Base-by-base conservation (phyloP, 2,113 vertebrate species). In the Gallinago media region DNA sequence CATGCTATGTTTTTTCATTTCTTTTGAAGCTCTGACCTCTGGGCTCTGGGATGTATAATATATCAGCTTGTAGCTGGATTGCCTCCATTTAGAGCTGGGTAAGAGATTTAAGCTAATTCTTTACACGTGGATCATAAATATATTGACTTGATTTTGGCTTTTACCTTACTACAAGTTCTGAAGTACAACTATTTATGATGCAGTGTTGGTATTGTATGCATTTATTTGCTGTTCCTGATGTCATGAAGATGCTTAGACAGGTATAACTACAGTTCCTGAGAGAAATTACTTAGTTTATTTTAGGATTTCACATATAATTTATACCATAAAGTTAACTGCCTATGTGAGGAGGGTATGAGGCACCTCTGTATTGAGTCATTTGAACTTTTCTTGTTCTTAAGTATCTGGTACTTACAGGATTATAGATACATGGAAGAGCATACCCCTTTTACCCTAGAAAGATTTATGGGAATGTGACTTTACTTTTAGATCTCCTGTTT, bases 51-150 rank as follows among this genome's bases (percentile, higher is more conserved):
- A 94, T 99, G 99, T 98, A 99, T 99, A 96, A 98, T 99, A 96
- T 99, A 99, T 98, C 99, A 99, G 93, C 98, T 99, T 92, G 99
- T 99, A 96, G 99, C 99, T 96, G 99, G 99, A 96, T 98, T 99
- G 97, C 99, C 99, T 95, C 99, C 99, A 0, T 99, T 99, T 97
- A 98, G 99, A 99, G 99, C 99, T 36, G 99, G 99, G 99, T 99
- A 98, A 99, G 99, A 94, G 76, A 80, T 71, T 54, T 79, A 44
- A 73, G 44, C 49, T 77, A 20, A 21, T 50, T 50, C 42, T 62
- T 87, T 78, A 32, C 15, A 59, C 7, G 12, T 65, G 40, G n/a
- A 49, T 91, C 47, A 70, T 71, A 76, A 88, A 44, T 63, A 15
- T 7, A 38, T 38, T 89, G 63, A 42, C 55, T 89, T 50, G 27